phyloP scores from a whole-genome alignment of 2,888 invertebrate genomes.

The Athripsodes cinereus region DNA sequence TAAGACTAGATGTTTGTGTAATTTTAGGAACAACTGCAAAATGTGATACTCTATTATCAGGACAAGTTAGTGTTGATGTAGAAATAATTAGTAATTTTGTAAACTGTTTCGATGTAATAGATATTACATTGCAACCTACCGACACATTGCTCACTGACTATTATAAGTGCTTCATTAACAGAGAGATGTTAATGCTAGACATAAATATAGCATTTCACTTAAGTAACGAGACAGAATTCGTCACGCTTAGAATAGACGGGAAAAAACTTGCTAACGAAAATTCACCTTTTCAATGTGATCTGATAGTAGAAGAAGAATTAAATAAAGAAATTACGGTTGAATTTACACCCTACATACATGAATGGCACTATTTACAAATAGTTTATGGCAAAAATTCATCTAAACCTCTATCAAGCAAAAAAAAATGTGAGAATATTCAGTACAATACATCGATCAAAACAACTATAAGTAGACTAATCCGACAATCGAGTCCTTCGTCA shows the following conservation, averaged over 20 bases:
- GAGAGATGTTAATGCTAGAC: no score
- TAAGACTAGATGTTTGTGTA: no score
- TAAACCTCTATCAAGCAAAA: neutral
- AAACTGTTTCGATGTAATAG: no score
- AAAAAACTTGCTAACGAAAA: neutral
- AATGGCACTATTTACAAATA: conserved; percentile 7
- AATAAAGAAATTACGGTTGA: neutral
- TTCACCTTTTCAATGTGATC: neutral
- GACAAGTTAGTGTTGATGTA: no score
- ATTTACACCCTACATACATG: neutral
- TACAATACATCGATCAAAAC: neutral
- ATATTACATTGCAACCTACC: no score
- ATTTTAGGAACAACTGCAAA: no score
- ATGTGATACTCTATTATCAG: no score
- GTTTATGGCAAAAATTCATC: neutral
- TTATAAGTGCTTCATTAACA: conserved; percentile 2
- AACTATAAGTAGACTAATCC: neutral
- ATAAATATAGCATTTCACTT: no score
- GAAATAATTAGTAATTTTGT: no score
- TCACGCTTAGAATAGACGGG: neutral
- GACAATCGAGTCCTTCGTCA: neutral
- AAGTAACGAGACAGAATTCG: neutral
- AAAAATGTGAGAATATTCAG: neutral
- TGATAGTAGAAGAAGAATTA: neutral
- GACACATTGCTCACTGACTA: neutral